Evolutionary conservation across 64 coral and sea anemone genomes (phyloP).

Genomic region (Orbicella faveolata): DNA sequence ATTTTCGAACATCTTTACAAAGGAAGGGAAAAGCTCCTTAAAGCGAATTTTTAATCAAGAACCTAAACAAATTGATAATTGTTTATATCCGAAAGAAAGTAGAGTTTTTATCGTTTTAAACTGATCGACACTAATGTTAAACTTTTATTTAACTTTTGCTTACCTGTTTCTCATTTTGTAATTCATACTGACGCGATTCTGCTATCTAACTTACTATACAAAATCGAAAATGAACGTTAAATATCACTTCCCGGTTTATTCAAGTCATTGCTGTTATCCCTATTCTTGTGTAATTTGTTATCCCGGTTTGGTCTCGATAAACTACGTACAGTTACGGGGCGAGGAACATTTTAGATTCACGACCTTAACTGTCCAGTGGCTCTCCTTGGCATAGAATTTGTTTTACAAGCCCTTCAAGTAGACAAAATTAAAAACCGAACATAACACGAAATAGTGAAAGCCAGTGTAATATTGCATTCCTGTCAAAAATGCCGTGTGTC

Average conservation of each 20-base stretch:
- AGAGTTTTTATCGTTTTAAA: not conserved
- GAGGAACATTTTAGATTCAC: not conserved
- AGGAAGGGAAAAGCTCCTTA: too few species aligned
- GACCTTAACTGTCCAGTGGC: not conserved
- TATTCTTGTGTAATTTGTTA: not conserved
- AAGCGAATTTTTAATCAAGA: too few species aligned
- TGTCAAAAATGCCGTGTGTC: constrained; percentile 24
- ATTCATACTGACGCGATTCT: not conserved
- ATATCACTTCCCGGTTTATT: not conserved
- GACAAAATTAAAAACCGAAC: too few species aligned
- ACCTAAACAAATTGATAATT: too few species aligned
- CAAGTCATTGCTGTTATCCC: not conserved
- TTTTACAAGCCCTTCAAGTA: too few species aligned
- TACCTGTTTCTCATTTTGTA: not conserved
- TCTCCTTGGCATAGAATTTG: not conserved
- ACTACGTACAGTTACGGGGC: not conserved
- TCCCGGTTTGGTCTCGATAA: not conserved
- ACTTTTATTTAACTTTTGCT: not conserved
- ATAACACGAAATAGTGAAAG: not conserved
- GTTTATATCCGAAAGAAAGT: too few species aligned
- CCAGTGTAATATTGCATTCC: not conserved
- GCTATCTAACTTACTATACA: not conserved
- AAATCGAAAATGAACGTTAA: not conserved
- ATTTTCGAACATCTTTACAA: too few species aligned
- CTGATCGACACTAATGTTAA: not conserved